Evolutionary conservation across 2,113 vertebrate genomes (phyloP).

Genomic region (Tragelaphus strepsiceros): DNA sequence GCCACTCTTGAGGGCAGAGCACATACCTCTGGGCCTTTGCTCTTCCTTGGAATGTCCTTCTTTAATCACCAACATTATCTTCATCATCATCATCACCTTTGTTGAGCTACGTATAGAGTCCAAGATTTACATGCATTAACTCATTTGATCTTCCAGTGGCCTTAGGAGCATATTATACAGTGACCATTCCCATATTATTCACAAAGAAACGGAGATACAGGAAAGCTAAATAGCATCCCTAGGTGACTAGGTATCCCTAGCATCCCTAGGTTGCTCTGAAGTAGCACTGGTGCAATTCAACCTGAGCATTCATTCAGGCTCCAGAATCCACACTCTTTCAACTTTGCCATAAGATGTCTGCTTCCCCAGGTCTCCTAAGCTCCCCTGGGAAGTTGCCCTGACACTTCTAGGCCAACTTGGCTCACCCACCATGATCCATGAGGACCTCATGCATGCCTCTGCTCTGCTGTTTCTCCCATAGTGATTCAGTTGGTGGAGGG

Average conservation of each 20-base stretch:
- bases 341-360: neutral
- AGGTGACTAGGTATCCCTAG: neutral
- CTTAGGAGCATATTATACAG: neutral
- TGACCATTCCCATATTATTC: neutral
- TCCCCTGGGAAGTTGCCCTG: neutral
- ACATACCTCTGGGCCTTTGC: neutral
- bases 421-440: neutral
- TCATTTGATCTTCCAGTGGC: neutral
- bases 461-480: rapidly evolving
- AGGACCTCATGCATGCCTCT: rapidly evolving
- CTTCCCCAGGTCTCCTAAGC: neutral
- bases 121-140: neutral
- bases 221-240: neutral
- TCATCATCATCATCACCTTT: neutral
- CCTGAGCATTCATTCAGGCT: neutral
- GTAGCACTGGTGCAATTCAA: neutral
- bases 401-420: neutral
- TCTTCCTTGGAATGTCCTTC: neutral
- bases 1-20: neutral
- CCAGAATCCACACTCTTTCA: neutral
- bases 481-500: neutral
- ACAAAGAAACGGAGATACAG: neutral
- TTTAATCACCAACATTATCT: neutral
- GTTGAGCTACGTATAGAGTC: neutral
- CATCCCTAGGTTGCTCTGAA: no score